Base-by-base conservation (phyloP, 2,113 vertebrate species). In the Catharus fuscescens region DNA sequence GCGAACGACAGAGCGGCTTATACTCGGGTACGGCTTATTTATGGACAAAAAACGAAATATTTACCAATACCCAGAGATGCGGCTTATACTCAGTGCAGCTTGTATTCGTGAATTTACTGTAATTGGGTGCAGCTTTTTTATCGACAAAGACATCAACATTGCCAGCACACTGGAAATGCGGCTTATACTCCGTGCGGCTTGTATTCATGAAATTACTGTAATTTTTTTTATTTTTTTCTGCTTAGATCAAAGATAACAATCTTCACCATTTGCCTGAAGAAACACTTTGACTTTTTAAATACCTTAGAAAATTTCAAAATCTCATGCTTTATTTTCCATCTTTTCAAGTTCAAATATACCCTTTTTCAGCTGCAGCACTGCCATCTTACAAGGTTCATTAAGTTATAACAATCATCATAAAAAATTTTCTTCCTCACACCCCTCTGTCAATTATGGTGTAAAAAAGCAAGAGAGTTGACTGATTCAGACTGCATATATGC, bases 231-330 rank as follows among this genome's bases (percentile, higher is more conserved):
- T 62, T 78, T 80, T 80, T 60, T 80, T 38, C 57, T 34, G 8
- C 47, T 93, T 77, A 40, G 13, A 61, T 9, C 52, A 81, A 64
- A 92, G 81, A 90, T 71, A 83, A 77, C 18, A 6, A n/a, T 18
- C 10, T 79, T 54, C 16, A 42, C 42, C 38, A 52, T 65, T 91
- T 93, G 29, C 13, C 10, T 85, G 54, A 91, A 87, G 42, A 92
- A 97, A 76, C 36, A 82, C 5, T 38, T 42, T 93, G 57, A 5
- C 53, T 88, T 93, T 92, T 95, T 50, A 93, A 23, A 50, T 16
- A 82, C 80, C 61, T 61, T 85, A 45, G 31, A 95, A 78, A 73
- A 92, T 86, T 83, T 93, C 38, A 77, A 85, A 95, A 87, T 56
- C 13, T 89, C 53, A n/a, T 47, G 53, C 25, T 83, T 93, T 87